Evolutionary conservation across 2,113 vertebrate genomes (phyloP), one percentile per base, ranked within the genome.

Genomic region (Pelobates fuscus): DNA sequence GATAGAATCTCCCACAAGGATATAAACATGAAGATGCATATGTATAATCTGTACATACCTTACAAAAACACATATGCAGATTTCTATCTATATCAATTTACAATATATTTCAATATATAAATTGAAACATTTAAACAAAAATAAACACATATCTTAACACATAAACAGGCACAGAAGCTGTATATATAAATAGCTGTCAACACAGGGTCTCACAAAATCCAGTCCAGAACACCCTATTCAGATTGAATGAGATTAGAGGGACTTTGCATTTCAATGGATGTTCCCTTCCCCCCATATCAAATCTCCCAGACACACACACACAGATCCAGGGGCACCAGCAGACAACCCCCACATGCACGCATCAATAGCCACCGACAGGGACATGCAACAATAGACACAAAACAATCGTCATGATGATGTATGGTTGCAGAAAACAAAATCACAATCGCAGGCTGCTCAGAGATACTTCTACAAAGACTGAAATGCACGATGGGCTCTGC

Each of bases 191-290:
- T 54, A 52, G 30, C 46, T 46, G 30, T 52, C 3, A 8, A 24
- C 67, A 59, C 67, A 58, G 29, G 23, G 5, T 43, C 54, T 41
- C 59, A 25, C n/a, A n/a, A n/a, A n/a, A 57, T 21, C 18, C 60
- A 73, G 58, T 52, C 21, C 24, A 8, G 8, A 17, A 46, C 58
- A 71, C 15, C 25, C 58, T 26, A 27, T 7, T 37, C 67, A 43
- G 44, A 41, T 26, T 37, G 12, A 61, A 46, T 49, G 55, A 49
- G 37, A 44, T 44, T 43, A 41, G 32, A 43, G 60, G 70, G 46
- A 71, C 23, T 71, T 71, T 49, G 70, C 70, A 71, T 71, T 62
- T 71, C 25, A 71, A 71, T 62, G 26, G 70, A 58, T 15, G 43
- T n/a, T 20, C 41, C 70, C 70, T 23, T 71, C 58, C 70, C 70